Conservation (phyloP, 1,140 invertebrate species). For the Mycetomoellerius zeteki region DNA sequence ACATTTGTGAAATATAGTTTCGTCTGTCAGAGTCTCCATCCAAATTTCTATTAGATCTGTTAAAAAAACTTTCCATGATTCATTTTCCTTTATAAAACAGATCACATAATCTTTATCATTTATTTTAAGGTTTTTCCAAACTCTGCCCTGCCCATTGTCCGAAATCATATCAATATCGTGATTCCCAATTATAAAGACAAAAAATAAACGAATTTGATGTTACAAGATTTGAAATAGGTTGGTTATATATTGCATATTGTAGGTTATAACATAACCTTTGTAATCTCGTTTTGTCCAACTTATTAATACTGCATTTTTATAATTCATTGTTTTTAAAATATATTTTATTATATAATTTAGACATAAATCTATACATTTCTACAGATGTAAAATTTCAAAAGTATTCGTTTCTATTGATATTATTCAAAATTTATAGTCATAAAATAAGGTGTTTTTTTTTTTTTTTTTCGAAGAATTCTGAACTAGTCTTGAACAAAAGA, state of each 20-base stretch:
- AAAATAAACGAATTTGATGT: background rate
- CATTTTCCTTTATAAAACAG: slow-evolving; percentile 64
- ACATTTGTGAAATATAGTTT: slow-evolving; percentile 77
- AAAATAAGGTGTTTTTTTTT: background rate
- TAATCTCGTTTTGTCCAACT: background rate
- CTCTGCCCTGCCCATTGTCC: background rate
- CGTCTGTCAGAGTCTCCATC: slow-evolving; percentile 75
- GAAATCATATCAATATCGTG: background rate
- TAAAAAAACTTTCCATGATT: slow-evolving; percentile 74
- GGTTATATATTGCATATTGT: background rate
- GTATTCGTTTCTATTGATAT: background rate
- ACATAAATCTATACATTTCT: background rate
- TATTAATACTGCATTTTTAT: background rate
- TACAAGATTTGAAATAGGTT: background rate
- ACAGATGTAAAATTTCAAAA: background rate
- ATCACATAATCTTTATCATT: slow-evolving; percentile 73
- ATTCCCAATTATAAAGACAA: background rate
- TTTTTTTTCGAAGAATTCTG: too few species aligned
- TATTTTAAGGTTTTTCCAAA: slow-evolving; percentile 73
- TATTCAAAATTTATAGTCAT: background rate
- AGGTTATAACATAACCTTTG: slow-evolving; percentile 39
- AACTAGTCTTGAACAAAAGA: too few species aligned
- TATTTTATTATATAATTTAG: slow-evolving; percentile 5
- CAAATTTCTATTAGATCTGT: slow-evolving; percentile 80
- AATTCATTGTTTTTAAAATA: background rate